Conservation (phyloP, 1,140 invertebrate species). For the Caenorhabditis brenneri region DNA sequence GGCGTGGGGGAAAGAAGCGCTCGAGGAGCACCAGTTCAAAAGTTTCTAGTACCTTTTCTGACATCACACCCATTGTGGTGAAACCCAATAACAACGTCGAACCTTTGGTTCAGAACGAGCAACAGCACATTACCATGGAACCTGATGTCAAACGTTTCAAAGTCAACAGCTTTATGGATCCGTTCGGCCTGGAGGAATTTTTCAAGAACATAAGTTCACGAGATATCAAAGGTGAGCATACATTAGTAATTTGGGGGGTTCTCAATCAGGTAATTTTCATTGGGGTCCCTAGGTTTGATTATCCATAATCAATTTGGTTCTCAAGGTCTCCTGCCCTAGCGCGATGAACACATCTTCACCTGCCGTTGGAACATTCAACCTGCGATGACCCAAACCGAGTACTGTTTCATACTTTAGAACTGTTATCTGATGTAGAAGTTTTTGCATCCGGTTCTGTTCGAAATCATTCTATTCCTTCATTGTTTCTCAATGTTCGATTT, state of each 20-base stretch:
- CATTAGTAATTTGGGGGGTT: not conserved
- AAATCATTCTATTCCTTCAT: no score
- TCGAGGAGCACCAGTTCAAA: conserved; percentile 25
- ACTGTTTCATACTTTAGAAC: not conserved
- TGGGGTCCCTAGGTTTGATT: not conserved
- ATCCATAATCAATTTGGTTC: not conserved
- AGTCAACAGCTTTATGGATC: conserved; percentile 25
- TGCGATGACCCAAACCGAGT: not conserved
- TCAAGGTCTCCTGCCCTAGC: conserved; percentile 12
- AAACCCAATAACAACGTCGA: not conserved
- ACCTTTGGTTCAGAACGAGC: conserved; percentile 44
- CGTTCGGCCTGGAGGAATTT: conserved; percentile 47
- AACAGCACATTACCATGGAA: not conserved
- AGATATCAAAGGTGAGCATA: not conserved
- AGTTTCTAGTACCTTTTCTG: conserved; percentile 28
- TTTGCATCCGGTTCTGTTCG: no score
- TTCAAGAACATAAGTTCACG: conserved; percentile 9
- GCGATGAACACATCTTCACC: not conserved
- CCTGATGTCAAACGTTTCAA: not conserved
- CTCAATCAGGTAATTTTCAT: not conserved
- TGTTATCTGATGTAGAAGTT: not conserved
- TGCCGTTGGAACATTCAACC: not conserved
- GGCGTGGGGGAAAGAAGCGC: conserved; percentile 32
- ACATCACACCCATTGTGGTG: conserved; percentile 1
- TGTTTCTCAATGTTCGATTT: no score